Conservation (phyloP, 2,797 vertebrate species). For the Gymnodraco acuticeps region DNA sequence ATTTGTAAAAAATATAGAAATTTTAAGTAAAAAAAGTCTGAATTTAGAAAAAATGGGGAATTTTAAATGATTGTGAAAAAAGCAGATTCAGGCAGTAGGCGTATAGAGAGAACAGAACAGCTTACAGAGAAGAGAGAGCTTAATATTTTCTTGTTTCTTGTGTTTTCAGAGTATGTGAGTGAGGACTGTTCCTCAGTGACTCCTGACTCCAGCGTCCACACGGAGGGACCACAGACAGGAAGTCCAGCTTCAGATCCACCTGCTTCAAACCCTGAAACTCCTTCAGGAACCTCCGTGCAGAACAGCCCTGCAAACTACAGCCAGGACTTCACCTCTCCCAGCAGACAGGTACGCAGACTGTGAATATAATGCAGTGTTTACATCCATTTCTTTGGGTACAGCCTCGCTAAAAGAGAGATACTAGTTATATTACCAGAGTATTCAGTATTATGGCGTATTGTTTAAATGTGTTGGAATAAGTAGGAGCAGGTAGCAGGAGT, state of each 20-base stretch:
- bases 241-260: slow-evolving; percentile 73
- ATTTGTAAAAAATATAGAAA: too few species aligned
- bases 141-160: slow-evolving; percentile 3
- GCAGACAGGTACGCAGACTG: slow-evolving; percentile 81
- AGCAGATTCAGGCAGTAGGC: too few species aligned
- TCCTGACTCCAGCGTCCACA: slow-evolving; percentile 86
- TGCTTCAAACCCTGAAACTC: slow-evolving; percentile 74
- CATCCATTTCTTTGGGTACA: background rate
- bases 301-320: slow-evolving; percentile 81
- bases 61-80: too few species aligned
- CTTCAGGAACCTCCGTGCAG: slow-evolving; percentile 62
- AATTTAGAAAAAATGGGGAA: too few species aligned
- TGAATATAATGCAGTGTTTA: background rate
- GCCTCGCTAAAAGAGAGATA: too few species aligned
- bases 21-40: too few species aligned
- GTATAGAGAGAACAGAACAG: too few species aligned
- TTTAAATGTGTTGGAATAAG: too few species aligned
- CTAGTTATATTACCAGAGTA: too few species aligned
- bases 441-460: too few species aligned
- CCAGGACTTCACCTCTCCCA: slow-evolving; percentile 84
- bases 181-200: slow-evolving; percentile 81
- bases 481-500: too few species aligned
- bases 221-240: slow-evolving; percentile 83
- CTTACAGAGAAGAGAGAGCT: background rate
- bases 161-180: slow-evolving; percentile 82